phyloP scores from a whole-genome alignment of 2,888 invertebrate genomes.

The Hesperia comma region DNA sequence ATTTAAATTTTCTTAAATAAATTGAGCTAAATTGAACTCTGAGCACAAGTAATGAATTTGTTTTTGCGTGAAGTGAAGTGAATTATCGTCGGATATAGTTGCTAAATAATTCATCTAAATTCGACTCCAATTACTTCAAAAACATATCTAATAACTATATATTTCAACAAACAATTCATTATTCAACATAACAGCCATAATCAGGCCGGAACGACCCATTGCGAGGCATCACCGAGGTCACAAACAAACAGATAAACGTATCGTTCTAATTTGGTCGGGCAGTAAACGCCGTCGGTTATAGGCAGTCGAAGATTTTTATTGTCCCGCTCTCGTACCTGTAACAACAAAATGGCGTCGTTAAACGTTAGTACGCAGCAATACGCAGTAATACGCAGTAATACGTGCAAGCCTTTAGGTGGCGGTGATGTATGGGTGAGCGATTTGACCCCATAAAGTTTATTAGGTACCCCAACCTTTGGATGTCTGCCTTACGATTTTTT shows the following conservation, averaged over 20 bases:
- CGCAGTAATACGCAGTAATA: slow-evolving; percentile 16
- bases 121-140: too few species aligned
- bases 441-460: slow-evolving; percentile 13
- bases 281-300: slow-evolving; percentile 18
- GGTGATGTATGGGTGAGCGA: slow-evolving; percentile 12
- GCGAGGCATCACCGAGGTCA: slow-evolving; percentile 1
- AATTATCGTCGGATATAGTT: too few species aligned
- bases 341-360: slow-evolving; percentile 69
- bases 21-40: too few species aligned
- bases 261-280: slow-evolving; percentile 26
- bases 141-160: too few species aligned
- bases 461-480: slow-evolving; percentile 1
- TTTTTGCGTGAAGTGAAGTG: too few species aligned
- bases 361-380: slow-evolving; percentile 39
- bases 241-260: slow-evolving; percentile 30
- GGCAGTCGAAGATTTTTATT: slow-evolving; percentile 52
- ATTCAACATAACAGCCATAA: neutral
- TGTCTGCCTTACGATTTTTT: too few species aligned
- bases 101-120: too few species aligned
- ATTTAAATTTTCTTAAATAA: too few species aligned
- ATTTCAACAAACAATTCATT: too few species aligned
- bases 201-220: slow-evolving; percentile 10
- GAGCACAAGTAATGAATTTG: too few species aligned
- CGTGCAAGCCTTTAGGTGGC: slow-evolving; percentile 9
- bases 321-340: slow-evolving; percentile 59